These are phyloP conservation scores for Microtus ochrogaster DNA, from an alignment of 2,113 vertebrate species.

Conservation along the genomic window DNA sequence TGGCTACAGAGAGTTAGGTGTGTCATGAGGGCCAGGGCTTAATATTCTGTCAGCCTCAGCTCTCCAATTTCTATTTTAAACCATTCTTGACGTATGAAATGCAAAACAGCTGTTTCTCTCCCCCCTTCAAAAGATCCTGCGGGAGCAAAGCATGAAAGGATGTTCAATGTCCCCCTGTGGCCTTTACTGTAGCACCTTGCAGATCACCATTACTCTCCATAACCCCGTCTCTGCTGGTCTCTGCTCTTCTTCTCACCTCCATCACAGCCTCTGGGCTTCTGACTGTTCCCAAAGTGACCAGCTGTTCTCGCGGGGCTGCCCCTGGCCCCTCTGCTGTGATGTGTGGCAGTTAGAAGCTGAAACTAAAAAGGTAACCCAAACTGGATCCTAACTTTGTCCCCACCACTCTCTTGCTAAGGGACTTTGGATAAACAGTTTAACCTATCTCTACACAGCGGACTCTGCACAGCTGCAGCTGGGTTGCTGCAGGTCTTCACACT, in stretches of 20 bases:
- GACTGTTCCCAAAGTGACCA: neutral
- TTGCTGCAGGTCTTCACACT: neutral
- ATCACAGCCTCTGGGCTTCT: neutral
- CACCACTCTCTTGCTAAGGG: neutral
- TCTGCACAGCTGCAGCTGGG: neutral
- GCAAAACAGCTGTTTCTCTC: neutral
- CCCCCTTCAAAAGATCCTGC: neutral
- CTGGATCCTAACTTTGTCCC: neutral
- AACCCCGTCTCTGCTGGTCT: neutral
- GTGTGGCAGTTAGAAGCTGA: neutral
- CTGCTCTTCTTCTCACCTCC: neutral
- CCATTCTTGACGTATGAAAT: neutral
- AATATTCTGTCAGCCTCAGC: neutral
- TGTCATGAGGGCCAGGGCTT: neutral
- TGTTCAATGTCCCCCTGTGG: neutral
- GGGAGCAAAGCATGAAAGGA: neutral
- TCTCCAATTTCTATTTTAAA: neutral
- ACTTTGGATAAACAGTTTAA: neutral
- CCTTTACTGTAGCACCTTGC: neutral
- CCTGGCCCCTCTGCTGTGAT: neutral
- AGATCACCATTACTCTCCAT: neutral
- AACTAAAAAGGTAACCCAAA: neutral
- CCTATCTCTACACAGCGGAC: neutral
- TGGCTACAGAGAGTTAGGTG: neutral
- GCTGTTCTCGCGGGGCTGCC: neutral